Evolutionary conservation across 2,797 vertebrate species (phyloP).

Genomic region (Betta splendens): DNA sequence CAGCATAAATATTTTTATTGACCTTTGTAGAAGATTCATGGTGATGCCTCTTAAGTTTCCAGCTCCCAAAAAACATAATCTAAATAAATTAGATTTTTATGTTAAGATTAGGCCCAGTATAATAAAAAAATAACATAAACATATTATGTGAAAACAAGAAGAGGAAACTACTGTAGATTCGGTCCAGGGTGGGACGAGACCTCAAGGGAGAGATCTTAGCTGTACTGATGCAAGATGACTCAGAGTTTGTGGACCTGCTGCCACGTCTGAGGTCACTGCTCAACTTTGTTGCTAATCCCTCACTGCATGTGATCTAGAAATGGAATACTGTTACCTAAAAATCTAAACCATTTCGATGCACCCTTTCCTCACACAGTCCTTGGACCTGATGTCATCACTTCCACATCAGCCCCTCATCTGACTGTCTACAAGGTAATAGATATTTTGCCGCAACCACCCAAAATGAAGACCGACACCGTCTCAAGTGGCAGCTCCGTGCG

Average conservation of each 20-base stretch:
- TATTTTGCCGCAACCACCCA: constrained; percentile 44
- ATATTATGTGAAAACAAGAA: background rate
- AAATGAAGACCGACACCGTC: constrained; percentile 38
- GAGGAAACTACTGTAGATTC: background rate
- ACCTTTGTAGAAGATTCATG: background rate
- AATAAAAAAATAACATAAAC: too few relatives aligned
- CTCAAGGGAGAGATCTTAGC: background rate
- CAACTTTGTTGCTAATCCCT: too few relatives aligned
- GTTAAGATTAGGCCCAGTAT: background rate
- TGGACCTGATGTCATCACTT: constrained; percentile 11
- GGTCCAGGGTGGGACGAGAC: background rate
- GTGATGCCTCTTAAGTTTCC: too few relatives aligned
- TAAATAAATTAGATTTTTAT: background rate
- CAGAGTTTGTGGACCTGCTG: constrained; percentile 48
- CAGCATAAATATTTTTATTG: constrained; percentile 21
- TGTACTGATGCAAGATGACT: background rate
- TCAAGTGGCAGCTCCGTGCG: constrained; percentile 15
- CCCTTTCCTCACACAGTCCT: constrained; percentile 17
- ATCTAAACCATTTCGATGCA: background rate
- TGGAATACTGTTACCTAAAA: constrained; percentile 1
- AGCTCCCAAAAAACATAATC: background rate
- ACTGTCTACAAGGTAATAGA: constrained; percentile 46
- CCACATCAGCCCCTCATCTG: constrained; percentile 52
- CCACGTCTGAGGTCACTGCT: constrained; percentile 44
- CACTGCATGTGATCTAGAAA: too few relatives aligned